Evolutionary conservation across 64 coral and sea anemone genomes (phyloP), one percentile per base, ranked within the genome.

Genomic region (Catalaphyllia jardinei): DNA sequence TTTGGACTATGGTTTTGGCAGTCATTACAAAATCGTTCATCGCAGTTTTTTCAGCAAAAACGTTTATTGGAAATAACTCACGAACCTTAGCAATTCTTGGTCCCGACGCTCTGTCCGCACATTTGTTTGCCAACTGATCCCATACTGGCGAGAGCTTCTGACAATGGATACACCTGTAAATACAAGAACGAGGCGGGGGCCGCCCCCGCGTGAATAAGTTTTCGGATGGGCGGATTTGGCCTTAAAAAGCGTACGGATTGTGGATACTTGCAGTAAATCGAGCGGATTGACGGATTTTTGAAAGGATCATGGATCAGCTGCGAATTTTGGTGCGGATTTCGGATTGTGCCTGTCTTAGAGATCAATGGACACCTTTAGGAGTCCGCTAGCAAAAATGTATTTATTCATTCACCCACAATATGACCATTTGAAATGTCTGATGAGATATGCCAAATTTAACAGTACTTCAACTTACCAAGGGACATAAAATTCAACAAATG

Each of bases 51-150:
- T 46, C 42, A 11, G 2, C 16, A 15, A 87, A n/a, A 73, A 5
- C 4, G 7, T 13, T 12, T 4, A 51, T 16, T 35, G 20, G 12
- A 30, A 88, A 72, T 59, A 11, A 14, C 18, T 14, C 8, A 74
- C 62, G 14, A 60, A 96, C 94, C 83, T 90, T 93, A 6, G 94
- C 94, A 93, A 93, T 96, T 73, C 87, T 90, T 75, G 94, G 94
- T 72, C 94, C 94, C 54, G 91, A 88, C 20, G 86, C 69, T 19
- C 87, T 86, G 54, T 96, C 94, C 9, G 94, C 94, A 73, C 94
- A 96, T 59, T 96, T 96, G 30, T 93, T 96, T 31, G 94, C 91
- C 29, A 96, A 50, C 67, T 93, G 83, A 31, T 96, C 94, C 94
- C 94, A 96, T 2, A 93, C 75, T 52, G 94, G 94, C 11, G 94